Evolutionary conservation across 2,888 invertebrate species (phyloP), one percentile per base, ranked within the genome.

Genomic region (Thymelicus lineola): DNA sequence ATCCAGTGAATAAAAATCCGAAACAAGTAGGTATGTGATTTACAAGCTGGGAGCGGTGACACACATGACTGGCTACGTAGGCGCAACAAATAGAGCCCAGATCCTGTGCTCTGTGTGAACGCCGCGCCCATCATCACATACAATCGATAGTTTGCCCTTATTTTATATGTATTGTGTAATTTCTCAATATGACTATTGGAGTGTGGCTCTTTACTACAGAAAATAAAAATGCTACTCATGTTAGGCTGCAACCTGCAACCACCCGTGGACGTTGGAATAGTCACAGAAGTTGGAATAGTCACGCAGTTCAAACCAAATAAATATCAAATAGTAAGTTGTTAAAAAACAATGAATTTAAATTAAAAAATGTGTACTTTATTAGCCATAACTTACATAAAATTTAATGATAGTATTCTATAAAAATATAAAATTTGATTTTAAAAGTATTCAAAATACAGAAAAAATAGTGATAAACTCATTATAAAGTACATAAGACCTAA

Each of bases 21-120:
- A 53, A 59, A 50, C 17, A 45, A 35, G 53, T 28, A 59, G 7
- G 38, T 38, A 42, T 65, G 65, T 59, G 61, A 67, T 59, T n/a
- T 38, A 62, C 55, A 57, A 72, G 66, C 42, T 75, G 78, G 90
- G 91, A 82, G 86, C 79, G 89, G 79, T 87, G 88, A 82, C 82
- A 86, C 88, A 86, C 84, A 84, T 86, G 88, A 89, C 75, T 84
- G 80, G 72, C 53, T 72, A 69, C 86, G 86, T 86, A 77, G 76
- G 82, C 88, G 88, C 88, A 86, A 74, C 87, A 89, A 92, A 92
- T 92, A 87, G 91, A 91, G 90, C 93, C 89, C 91, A 92, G 91
- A 92, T 93, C 93, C 93, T 92, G 90, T 88, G 82, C 81, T 77
- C 77, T 86, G 87, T 78, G 79, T 86, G 90, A 89, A 86, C 85